Evolutionary conservation across 1,140 invertebrate species (phyloP).

Genomic region (Brachionus rubens): DNA sequence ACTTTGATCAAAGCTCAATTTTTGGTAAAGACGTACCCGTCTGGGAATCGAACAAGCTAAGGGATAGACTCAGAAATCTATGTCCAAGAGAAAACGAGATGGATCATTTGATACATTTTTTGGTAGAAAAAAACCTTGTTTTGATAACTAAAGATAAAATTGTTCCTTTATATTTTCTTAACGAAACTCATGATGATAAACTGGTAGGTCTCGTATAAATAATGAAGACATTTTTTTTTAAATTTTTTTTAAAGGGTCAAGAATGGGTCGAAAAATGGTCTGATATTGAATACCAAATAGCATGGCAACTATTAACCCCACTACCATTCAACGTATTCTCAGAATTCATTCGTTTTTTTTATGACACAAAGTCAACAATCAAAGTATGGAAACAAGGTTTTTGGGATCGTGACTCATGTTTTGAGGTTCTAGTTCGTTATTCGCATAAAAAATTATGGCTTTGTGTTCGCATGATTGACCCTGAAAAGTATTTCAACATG

Average conservation of each 20-base stretch:
- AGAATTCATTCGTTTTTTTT: not conserved
- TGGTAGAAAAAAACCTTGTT: not conserved
- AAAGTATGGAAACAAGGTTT: not conserved
- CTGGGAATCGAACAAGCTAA: not conserved
- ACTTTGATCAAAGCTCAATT: not conserved
- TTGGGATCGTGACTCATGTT: not conserved
- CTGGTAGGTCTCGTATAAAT: not conserved
- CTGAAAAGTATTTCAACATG: not conserved
- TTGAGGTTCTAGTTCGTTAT: slow-evolving; percentile 5
- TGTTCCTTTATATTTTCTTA: not conserved
- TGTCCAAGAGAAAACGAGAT: not conserved
- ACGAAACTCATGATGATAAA: not conserved
- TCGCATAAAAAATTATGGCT: not conserved
- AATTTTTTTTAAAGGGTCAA: not conserved
- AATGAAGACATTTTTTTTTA: not conserved
- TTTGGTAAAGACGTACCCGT: not conserved
- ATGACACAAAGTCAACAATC: not conserved
- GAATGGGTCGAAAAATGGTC: slow-evolving; percentile 11
- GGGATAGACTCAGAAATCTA: not conserved
- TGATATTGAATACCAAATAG: slow-evolving; percentile 13
- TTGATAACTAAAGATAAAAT: not conserved
- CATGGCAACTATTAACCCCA: slow-evolving; percentile 2
- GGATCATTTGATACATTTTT: not conserved
- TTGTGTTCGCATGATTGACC: not conserved
- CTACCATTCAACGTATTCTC: slow-evolving; percentile 3